These are phyloP conservation scores for Panulirus ornatus DNA, from an alignment of 1,140 invertebrate species.

Conservation along the genomic window DNA sequence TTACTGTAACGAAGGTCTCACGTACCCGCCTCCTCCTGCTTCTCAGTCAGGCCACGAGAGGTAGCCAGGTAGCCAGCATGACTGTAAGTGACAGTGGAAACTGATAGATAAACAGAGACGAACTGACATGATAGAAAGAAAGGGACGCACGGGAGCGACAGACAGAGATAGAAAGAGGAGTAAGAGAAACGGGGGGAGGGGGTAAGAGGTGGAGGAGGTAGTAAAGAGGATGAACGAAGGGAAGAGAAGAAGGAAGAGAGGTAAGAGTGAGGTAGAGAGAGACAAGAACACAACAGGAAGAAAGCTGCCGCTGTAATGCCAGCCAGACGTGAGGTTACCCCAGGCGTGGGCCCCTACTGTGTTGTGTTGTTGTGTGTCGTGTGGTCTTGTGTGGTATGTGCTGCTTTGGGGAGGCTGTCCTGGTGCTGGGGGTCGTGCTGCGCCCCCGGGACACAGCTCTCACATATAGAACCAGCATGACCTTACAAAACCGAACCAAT, in stretches of 20 bases:
- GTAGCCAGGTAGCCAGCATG: not conserved
- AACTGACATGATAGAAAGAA: not conserved
- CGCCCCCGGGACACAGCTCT: too few species aligned
- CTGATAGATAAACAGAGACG: not conserved
- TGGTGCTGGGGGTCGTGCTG: not conserved
- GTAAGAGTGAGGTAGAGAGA: not conserved
- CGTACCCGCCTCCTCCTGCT: too few species aligned
- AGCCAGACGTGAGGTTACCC: too few species aligned
- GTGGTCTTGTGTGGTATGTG: too few species aligned
- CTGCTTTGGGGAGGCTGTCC: too few species aligned
- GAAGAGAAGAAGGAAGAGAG: not conserved
- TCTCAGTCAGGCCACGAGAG: too few species aligned
- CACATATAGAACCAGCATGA: too few species aligned
- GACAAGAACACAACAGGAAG: not conserved
- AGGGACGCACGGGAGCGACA: not conserved
- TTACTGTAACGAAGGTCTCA: too few species aligned
- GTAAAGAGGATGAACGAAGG: not conserved
- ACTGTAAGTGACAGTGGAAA: not conserved
- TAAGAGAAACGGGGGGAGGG: not conserved
- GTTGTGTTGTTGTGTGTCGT: too few species aligned
- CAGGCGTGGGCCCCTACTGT: too few species aligned
- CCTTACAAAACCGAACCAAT: too few species aligned
- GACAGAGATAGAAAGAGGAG: not conserved
- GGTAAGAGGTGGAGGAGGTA: not conserved
- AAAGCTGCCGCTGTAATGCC: not conserved